Evolutionary conservation across 2,113 vertebrate species (phyloP), one percentile per base, ranked within the genome.

Genomic region (Cyanoramphus novaezelandiae): DNA sequence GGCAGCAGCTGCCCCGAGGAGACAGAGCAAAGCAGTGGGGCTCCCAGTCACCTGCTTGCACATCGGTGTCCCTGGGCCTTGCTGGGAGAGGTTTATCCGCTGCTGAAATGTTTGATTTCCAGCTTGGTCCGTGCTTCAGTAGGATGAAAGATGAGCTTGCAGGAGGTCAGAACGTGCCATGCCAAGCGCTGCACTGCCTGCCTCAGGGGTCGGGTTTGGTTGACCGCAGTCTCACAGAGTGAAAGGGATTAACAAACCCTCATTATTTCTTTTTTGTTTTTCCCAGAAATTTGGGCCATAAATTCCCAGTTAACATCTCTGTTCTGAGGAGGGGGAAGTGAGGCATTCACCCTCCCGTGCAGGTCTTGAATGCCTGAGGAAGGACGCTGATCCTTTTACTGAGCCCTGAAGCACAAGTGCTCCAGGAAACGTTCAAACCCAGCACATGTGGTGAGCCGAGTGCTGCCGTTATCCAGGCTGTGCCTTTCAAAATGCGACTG

Each of bases 161-260:
- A 79, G 75, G 75, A 29, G 31, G 41, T 0, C 37, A 39, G 44
- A 85, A 28, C 0, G 4, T 55, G 37, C 11, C 2, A 2, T 52
- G 59, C 79, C 82, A 77, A 63, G n/a, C 20, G 2, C 43, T 64
- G 6, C 3, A 4, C 33, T 11, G 49, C 33, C 29, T 82, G 25
- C 69, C 76, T 70, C 25, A 57, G 52, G 28, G 37, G 39, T 80
- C 44, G 3, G 24, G 41, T 95, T 77, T 86, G 53, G 71, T 47
- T 90, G 75, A 63, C 49, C 82, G 46, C 33, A 80, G 27, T 75
- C n/a, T 74, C 27, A 16, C 50, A 20, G 43, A 87, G 39, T 33
- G 33, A 75, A 86, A 69, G 1, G 28, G 63, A 75, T 90, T 88
- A 88, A 60, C 12, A 44, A 47, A 89, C 94, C 4, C 7, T 2